Percentiles rank a stretch among this genome's conserved stretches.
phyloP scores from a whole-genome alignment of 2,113 vertebrate genomes.

The Oryctolagus cuniculus region mOryCun1.1 NC_091451.1:18839501-18840000 shows the following conservation, averaged over 20 bases:
- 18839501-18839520: neutral
- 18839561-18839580: neutral
- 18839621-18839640: slow-evolving; percentile 13
- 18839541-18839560: neutral
- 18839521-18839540: neutral
- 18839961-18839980: too few species aligned
- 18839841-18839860: too few species aligned
- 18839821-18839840: too few species aligned
- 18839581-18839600: neutral
- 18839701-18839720: neutral
- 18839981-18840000: too few species aligned
- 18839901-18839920: too few species aligned
- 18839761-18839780: too few species aligned
- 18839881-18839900: too few species aligned
- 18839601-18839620: neutral
- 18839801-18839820: neutral
- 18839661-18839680: neutral
- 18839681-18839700: neutral
- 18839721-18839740: neutral
- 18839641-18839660: neutral
- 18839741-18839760: too few species aligned
- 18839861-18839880: too few species aligned
- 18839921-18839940: too few species aligned
- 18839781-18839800: too few species aligned
- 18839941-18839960: too few species aligned